Evolutionary conservation across 2,797 vertebrate genomes (phyloP), one percentile per base, ranked within the genome.

Genomic region (Salarias fasciatus): DNA sequence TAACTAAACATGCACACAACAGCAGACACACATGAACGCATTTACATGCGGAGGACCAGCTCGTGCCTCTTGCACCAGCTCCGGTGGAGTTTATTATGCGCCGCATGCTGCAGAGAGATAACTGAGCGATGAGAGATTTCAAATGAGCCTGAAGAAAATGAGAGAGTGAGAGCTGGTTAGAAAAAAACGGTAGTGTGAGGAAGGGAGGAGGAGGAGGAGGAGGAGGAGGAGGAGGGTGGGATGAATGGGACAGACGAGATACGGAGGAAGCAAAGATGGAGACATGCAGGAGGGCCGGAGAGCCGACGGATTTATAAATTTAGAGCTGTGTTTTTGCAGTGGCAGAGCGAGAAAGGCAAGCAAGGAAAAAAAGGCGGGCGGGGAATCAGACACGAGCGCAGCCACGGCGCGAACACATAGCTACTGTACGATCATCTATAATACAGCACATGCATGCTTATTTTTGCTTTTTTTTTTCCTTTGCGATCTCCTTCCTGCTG

Each of bases 81-180:
- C 51, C 60, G 14, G 49, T 13, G 46, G 60, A 67, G 64, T 77
- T 80, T 49, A 79, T 81, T 75, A 63, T 63, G 33, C 33, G 18
- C 18, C 18, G 18, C 18, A 3, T 75, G 84, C 59, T 48, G 72
- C 66, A 43, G 70, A 12, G 52, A 82, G 79, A 88, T 83, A 84
- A 83, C 59, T 14, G 6, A 51, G 67, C 18, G 47, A 84, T 71
- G 69, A 68, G 66, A 69, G 73, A 83, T 84, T 81, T 80, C 53
- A 78, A 79, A 81, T 72, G 59, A 81, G 82, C 68, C 75, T 69
- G 3, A 13, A 58, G 52, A 79, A 74, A 75, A 83, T 45, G 55
- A 82, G 66, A 13, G n/a, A 75, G 83, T 45, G 55, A 82, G 66
- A 13, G n/a, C 36, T 33, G 55, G 47, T 43, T 7, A 65, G 67